Base-by-base conservation (phyloP, 2,888 invertebrate species). In the Eudemis profundana region DNA sequence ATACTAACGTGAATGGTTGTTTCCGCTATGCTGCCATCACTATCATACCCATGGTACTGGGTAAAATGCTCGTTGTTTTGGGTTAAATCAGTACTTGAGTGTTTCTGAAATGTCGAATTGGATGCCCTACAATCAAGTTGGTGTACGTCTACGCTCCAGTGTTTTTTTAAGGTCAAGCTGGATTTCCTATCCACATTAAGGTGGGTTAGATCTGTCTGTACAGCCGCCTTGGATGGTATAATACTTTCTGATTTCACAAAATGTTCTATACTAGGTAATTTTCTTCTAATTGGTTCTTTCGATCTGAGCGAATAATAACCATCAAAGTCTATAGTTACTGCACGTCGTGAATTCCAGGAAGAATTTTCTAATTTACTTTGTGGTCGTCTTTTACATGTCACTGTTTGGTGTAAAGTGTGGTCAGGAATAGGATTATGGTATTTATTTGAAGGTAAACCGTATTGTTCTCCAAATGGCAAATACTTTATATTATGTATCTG, bases 41-140 rank as follows among this genome's bases (percentile, higher is more conserved):
- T 93, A 40, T 93, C 92, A 73, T 93, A 93, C n/a, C 92, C 91
- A 72, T 93, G 92, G 76, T 92, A 93, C 69, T 90, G 83, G 40
- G 77, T 74, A 29, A 62, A 46, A 12, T 54, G 68, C 46, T 76
- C 78, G 36, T 78, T 76, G 40, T 68, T 70, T 73, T 71, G 68
- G 17, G 53, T 66, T 27, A 65, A 42, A 36, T 69, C 63, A 21
- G 61, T 33, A 62, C 38, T 65, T n/a, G 40, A 47, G 5, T 5
- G 51, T 53, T 53, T 51, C 15, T 53, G 46, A 1, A 51, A 38
- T 17, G 50, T n/a, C 1, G 36, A n/a, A 17, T 19, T 51, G 7
- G 44, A 36, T 7, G 42, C 12, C 17, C 23, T 40, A 17, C n/a
- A 42, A 4, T 51, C 57, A 12, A 23, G 50, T 8, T 21, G 42